These are phyloP conservation scores for Lota lota DNA, from an alignment of 2,113 vertebrate genomes.

Conservation along the genomic window DNA sequence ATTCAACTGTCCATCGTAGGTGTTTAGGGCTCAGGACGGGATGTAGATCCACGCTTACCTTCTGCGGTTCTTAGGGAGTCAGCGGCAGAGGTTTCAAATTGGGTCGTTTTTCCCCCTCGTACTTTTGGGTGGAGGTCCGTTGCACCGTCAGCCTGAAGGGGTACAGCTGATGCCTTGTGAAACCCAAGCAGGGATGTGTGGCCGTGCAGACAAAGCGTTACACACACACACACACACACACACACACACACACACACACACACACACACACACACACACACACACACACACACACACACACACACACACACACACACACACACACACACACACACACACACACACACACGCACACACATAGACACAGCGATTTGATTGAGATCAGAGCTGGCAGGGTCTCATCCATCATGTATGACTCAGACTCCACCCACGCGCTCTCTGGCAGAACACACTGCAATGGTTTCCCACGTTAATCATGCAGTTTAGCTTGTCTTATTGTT, in stretches of 20 bases:
- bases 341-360: background rate
- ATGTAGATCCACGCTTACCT: no score
- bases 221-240: slow-evolving; percentile 1
- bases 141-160: slow-evolving; percentile 38
- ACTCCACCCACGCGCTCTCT: no score
- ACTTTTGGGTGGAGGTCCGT: background rate
- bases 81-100: slow-evolving; percentile 43
- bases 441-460: no score
- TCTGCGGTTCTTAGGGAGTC: no score
- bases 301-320: slow-evolving; percentile 7
- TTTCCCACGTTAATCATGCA: no score
- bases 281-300: background rate
- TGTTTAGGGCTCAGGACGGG: no score
- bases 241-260: background rate
- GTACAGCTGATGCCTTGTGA: slow-evolving; percentile 35
- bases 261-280: background rate
- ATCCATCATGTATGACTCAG: no score
- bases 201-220: no score
- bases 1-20: no score
- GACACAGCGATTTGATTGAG: no score
- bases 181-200: background rate
- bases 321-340: slow-evolving; percentile 1
- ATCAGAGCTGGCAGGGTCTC: no score
- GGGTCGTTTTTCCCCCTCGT: slow-evolving; percentile 4
- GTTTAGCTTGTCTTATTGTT: no score